phyloP scores from a whole-genome alignment of 2,888 invertebrate genomes.

The Chloroclystis v-ata region DNA sequence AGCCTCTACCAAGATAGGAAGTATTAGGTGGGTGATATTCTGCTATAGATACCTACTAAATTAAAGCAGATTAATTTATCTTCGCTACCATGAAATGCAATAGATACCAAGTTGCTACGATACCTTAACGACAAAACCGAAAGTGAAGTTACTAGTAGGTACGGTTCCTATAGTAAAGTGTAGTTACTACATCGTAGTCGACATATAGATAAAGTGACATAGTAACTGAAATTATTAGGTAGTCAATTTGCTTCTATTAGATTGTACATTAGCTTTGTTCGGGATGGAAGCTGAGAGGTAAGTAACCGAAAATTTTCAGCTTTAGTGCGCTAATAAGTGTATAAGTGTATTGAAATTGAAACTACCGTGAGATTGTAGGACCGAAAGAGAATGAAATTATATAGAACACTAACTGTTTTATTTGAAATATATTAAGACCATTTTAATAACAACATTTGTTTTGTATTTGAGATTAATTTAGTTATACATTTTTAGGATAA shows the following conservation, averaged over 20 bases:
- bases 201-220: background rate
- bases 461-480: background rate
- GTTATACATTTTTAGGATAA: constrained; percentile 32
- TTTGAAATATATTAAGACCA: too few relatives aligned
- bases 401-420: too few relatives aligned
- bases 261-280: background rate
- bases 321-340: too few relatives aligned
- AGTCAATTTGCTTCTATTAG: background rate
- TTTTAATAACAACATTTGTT: background rate
- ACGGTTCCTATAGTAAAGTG: too few relatives aligned
- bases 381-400: too few relatives aligned
- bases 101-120: constrained; percentile 19
- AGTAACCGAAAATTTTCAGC: background rate
- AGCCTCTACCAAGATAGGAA: too few relatives aligned
- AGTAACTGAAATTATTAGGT: background rate
- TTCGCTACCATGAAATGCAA: background rate
- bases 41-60: too few relatives aligned
- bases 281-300: constrained; percentile 20
- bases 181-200: too few relatives aligned
- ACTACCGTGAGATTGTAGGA: too few relatives aligned
- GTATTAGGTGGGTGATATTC: too few relatives aligned
- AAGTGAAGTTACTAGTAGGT: background rate
- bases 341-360: too few relatives aligned
- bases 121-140: constrained; percentile 11
- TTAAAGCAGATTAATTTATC: too few relatives aligned